phyloP scores from a whole-genome alignment of 2,113 vertebrate genomes.

The Semnornis frantzii region DNA sequence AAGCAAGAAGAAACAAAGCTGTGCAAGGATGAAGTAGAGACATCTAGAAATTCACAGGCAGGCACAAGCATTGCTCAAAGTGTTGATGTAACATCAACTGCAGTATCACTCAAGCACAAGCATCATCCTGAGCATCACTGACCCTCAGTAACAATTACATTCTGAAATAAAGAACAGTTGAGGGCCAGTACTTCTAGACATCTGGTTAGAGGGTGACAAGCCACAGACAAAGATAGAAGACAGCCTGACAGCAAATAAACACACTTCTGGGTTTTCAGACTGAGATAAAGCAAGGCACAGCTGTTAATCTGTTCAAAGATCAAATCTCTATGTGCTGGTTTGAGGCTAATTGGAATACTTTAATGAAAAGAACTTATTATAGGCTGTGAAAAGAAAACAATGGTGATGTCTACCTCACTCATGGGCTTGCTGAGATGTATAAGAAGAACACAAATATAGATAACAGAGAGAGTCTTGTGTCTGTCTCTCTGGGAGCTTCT shows the following conservation, averaged over 20 bases:
- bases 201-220: background rate
- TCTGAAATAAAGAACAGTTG: background rate
- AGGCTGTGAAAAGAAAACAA: no score
- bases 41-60: background rate
- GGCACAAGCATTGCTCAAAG: background rate
- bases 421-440: no score
- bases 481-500: no score
- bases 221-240: background rate
- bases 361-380: no score
- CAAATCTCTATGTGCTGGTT: background rate
- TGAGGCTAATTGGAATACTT: no score
- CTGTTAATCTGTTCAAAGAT: background rate
- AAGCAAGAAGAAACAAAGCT: conserved; percentile 1
- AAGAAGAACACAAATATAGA: no score
- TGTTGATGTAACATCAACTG: background rate
- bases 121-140: background rate
- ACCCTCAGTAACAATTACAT: background rate
- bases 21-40: background rate
- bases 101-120: background rate
- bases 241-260: background rate
- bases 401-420: no score
- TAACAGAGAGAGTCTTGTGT: no score
- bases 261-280: background rate
- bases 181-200: background rate
- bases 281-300: background rate